Percentiles rank a stretch among this genome's conserved stretches.
Conservation (phyloP, 2,888 invertebrate genomes). For the Apomyelois bistriatella region DNA sequence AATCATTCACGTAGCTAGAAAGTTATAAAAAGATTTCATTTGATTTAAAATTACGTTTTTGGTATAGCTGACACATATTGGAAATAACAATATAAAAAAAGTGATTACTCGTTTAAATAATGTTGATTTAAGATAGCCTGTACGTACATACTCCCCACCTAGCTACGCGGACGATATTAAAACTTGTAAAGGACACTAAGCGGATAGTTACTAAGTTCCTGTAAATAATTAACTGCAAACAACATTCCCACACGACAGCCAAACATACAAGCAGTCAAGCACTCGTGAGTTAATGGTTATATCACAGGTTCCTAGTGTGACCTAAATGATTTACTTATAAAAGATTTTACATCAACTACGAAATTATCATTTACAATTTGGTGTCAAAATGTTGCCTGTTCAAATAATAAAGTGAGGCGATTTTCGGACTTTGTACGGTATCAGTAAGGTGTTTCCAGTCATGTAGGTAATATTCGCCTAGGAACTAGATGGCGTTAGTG, state of each 20-base stretch:
- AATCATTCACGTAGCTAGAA: neutral
- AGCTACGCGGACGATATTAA: too few relatives aligned
- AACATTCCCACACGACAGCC: conserved; percentile 49
- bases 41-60: neutral
- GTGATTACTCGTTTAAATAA: too few relatives aligned
- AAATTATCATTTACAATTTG: conserved; percentile 39
- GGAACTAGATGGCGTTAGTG: neutral
- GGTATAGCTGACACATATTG: too few relatives aligned
- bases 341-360: conserved; percentile 37
- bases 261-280: conserved; percentile 64
- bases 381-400: conserved; percentile 39
- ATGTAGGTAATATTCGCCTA: too few relatives aligned
- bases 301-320: conserved; percentile 76
- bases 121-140: too few relatives aligned
- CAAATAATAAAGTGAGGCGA: conserved; percentile 8
- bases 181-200: neutral
- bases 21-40: neutral
- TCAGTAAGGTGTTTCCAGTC: neutral
- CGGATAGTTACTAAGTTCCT: conserved; percentile 6
- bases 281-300: conserved; percentile 64
- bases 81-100: too few relatives aligned
- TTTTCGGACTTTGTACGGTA: conserved; percentile 3
- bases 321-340: conserved; percentile 63
- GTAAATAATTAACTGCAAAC: conserved; percentile 10
- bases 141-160: too few relatives aligned